Evolutionary conservation across 2,113 vertebrate genomes (phyloP), one percentile per base, ranked within the genome.

Genomic region (Ciconia stormi): DNA sequence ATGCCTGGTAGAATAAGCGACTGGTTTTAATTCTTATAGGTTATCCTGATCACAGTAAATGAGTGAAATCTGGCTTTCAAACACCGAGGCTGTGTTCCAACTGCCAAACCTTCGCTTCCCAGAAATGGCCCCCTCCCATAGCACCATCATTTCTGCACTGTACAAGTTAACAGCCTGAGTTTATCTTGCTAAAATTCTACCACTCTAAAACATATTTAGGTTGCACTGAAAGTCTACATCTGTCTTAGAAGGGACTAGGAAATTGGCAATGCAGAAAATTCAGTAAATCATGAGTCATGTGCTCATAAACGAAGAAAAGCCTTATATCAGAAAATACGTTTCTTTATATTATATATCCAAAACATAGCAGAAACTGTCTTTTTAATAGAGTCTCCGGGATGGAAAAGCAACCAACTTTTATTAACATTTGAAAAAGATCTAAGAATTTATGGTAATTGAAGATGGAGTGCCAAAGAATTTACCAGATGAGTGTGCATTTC

Each of bases 41-140:
- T 11, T 47, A 36, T 22, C 3, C 46, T 61, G 32, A 38, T 36
- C 23, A 34, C 21, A 62, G 26, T 13, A 84, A 81, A 85, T 32
- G 10, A 23, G 72, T 10, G 30, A 76, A 88, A 52, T 42, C 5
- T 38, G 30, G 5, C 10, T 91, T 93, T 87, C 12, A 52, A 83
- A 27, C 18, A 13, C 19, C 0, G 0, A 71, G 17, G 8, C 36
- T 46, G 11, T n/a, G n/a, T 22, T 42, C 38, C 77, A 71, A 5
- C 22, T 49, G 70, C 47, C 62, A 79, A 40, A 82, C 7, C 16
- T 46, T 59, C 0, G 0, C 15, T 87, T 36, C 5, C 10, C 21
- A 56, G 59, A 61, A 81, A 46, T 36, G 2, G 0, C 6, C 21
- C 22, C 1, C 2, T 82, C 20, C 42, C 30, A 27, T 0, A 58